A percentile compares a stretch with the other conserved stretches of the same genome.
Evolutionary conservation across 2,888 invertebrate genomes (phyloP).

Genomic region (Hirtodrosophila confusa): DNA sequence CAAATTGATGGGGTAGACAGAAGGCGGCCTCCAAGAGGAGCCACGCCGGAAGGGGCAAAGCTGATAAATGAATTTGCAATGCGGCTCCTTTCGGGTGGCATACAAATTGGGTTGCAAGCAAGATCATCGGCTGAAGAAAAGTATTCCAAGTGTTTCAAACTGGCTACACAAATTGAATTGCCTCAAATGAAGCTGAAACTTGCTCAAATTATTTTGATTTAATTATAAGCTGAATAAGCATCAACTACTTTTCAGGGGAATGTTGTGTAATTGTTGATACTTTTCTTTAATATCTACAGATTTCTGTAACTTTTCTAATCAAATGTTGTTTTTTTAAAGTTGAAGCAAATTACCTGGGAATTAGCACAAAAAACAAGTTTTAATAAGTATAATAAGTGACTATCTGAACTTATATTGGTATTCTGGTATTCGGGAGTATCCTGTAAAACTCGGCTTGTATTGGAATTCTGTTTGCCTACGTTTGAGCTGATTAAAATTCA

Average conservation of each 20-base stretch:
- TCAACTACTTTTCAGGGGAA: background rate
- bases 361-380: too few species aligned
- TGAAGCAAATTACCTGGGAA: too few species aligned
- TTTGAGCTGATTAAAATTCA: too few species aligned
- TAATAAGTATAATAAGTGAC: too few species aligned
- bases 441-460: too few species aligned
- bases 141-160: conserved; percentile 13
- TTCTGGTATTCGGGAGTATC: too few species aligned
- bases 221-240: conserved; percentile 15
- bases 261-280: too few species aligned
- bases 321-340: too few species aligned
- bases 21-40: conserved; percentile 4
- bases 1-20: conserved; percentile 60
- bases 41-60: conserved; percentile 1
- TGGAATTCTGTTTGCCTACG: too few species aligned
- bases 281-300: too few species aligned
- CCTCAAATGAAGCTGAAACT: conserved; percentile 18
- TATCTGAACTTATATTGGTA: too few species aligned
- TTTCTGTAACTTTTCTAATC: too few species aligned
- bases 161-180: conserved; percentile 15
- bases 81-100: background rate
- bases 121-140: conserved; percentile 43
- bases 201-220: conserved; percentile 21
- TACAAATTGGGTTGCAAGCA: conserved; percentile 26
- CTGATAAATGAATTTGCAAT: conserved; percentile 21